Conservation (phyloP, 1,140 invertebrate species). For the Pinna nobilis region DNA sequence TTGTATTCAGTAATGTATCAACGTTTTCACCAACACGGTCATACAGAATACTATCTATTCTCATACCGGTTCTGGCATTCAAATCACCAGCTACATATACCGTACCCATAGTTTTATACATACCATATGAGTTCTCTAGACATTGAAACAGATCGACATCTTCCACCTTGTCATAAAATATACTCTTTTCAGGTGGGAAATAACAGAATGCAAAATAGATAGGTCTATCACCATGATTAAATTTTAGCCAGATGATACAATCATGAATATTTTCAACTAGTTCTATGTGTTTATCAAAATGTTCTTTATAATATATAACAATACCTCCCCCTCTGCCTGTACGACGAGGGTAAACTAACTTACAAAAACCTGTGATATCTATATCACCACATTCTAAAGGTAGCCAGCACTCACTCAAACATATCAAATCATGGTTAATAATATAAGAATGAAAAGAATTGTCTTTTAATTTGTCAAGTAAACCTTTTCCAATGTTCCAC, state of each 20-base stretch:
- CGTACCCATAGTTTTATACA: not conserved
- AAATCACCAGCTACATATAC: not conserved
- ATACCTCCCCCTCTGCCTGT: slow-evolving; percentile 4
- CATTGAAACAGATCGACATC: not conserved
- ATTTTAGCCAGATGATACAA: slow-evolving; percentile 1
- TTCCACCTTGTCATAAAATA: not conserved
- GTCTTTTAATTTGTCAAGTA: not conserved
- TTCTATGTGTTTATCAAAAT: not conserved
- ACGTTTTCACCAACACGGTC: not conserved
- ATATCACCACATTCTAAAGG: slow-evolving; percentile 6
- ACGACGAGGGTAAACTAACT: not conserved
- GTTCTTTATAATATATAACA: not conserved
- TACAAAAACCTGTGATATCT: not conserved
- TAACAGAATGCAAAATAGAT: slow-evolving; percentile 7
- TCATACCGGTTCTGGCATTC: not conserved
- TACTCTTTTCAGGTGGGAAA: slow-evolving; percentile 1
- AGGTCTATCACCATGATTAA: not conserved
- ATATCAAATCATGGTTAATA: not conserved
- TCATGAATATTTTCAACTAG: slow-evolving; percentile 8
- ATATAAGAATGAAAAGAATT: not conserved
- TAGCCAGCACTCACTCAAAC: not conserved
- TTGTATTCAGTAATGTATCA: not conserved
- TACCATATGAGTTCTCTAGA: not conserved
- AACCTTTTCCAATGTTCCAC: not conserved
- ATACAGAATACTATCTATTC: not conserved